Conservation (phyloP, 1,140 invertebrate genomes). For the Onthophagus taurus region DNA sequence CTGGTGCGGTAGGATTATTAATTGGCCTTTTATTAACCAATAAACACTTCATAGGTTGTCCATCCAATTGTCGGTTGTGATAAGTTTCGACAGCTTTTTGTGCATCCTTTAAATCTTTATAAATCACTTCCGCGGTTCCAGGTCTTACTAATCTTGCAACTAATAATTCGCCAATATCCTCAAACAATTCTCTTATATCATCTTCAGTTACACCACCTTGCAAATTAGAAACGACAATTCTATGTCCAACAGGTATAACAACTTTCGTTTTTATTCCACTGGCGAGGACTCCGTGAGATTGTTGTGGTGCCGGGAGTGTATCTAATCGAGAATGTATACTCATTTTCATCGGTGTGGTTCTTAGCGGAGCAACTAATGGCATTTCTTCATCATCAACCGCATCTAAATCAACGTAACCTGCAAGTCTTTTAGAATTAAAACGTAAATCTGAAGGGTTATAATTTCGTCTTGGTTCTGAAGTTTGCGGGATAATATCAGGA, state of each 20-base stretch:
- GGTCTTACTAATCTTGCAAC: conserved; percentile 74
- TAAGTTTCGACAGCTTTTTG: conserved; percentile 82
- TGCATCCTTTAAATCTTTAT: conserved; percentile 74
- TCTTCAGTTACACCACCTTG: conserved; percentile 75
- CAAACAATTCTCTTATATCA: conserved; percentile 88
- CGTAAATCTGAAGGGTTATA: background rate
- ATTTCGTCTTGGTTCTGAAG: background rate
- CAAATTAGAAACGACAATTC: conserved; percentile 81
- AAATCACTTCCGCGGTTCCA: conserved; percentile 84
- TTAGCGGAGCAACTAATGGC: conserved; percentile 19
- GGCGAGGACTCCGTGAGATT: conserved; percentile 42
- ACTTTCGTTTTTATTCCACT: conserved; percentile 43
- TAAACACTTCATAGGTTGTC: conserved; percentile 72
- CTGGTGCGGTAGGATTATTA: conserved; percentile 46
- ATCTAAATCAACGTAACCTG: conserved; percentile 31
- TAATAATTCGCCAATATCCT: conserved; percentile 78
- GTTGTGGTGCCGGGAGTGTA: conserved; percentile 37
- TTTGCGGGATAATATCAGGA: background rate
- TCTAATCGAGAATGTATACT: conserved; percentile 43
- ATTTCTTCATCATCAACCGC: conserved; percentile 38
- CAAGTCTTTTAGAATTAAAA: conserved; percentile 13
- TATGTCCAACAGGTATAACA: conserved; percentile 49
- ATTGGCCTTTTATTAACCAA: conserved; percentile 60
- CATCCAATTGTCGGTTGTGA: conserved; percentile 82
- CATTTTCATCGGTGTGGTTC: conserved; percentile 23